A percentile compares a stretch with the other conserved stretches of the same genome.
phyloP scores from a whole-genome alignment of 1,140 invertebrate species.

The Lanistes nyassanus region DNA sequence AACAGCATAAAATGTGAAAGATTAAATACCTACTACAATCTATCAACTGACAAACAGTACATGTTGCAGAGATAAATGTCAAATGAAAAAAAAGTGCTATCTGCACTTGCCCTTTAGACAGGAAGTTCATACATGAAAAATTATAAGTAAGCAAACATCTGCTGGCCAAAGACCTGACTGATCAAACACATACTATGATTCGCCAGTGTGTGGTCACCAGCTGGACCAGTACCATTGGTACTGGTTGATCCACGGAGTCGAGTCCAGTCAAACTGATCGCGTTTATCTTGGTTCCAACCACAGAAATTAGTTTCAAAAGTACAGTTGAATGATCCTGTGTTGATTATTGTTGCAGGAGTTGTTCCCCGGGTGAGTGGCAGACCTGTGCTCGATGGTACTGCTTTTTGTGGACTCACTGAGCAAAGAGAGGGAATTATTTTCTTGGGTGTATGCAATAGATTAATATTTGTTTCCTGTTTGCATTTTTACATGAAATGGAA shows the following conservation, averaged over 20 bases:
- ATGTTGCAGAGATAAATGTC: too few relatives aligned
- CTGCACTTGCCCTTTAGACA: too few relatives aligned
- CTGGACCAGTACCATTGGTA: slow-evolving; percentile 42
- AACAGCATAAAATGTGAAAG: too few relatives aligned
- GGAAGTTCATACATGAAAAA: too few relatives aligned
- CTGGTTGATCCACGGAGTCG: slow-evolving; percentile 42
- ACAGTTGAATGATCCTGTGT: slow-evolving; percentile 48
- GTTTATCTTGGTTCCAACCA: slow-evolving; percentile 47
- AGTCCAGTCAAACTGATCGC: slow-evolving; percentile 60
- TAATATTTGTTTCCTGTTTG: background rate
- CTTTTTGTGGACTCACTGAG: slow-evolving; percentile 6
- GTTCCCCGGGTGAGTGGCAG: slow-evolving; percentile 24
- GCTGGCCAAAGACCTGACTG: too few relatives aligned
- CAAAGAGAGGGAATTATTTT: slow-evolving; percentile 7
- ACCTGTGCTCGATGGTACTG: slow-evolving; percentile 14
- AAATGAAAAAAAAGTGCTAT: too few relatives aligned
- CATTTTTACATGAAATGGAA: background rate
- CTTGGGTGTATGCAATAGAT: background rate
- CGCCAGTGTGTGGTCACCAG: slow-evolving; percentile 47
- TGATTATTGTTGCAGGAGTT: slow-evolving; percentile 18
- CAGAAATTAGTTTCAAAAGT: slow-evolving; percentile 55
- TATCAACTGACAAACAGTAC: too few relatives aligned
- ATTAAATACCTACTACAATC: too few relatives aligned
- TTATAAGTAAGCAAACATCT: too few relatives aligned
- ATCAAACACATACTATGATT: background rate